A percentile compares a stretch with the other conserved stretches of the same genome.
Conservation (phyloP, 2,888 invertebrate species). For the Drosophila ezoana region DNA sequence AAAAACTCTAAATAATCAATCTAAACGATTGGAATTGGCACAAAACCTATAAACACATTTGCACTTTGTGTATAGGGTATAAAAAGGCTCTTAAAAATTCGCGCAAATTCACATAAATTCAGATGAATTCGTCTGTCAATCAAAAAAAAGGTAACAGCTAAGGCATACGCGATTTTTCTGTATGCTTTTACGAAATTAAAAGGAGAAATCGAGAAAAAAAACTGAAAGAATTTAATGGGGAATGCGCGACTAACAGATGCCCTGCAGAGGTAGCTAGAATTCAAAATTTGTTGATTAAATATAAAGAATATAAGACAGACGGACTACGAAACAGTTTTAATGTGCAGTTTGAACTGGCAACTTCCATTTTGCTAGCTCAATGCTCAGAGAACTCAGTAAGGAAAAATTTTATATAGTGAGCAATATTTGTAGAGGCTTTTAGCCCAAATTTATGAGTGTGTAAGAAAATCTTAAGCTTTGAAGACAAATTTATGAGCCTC, state of each 20-base stretch:
- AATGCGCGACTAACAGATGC: neutral
- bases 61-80: neutral
- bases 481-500: too few relatives aligned
- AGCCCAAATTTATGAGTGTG: too few relatives aligned
- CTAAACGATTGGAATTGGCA: neutral
- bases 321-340: too few relatives aligned
- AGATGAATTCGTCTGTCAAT: conserved; percentile 53
- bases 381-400: too few relatives aligned
- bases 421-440: too few relatives aligned
- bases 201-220: conserved; percentile 2
- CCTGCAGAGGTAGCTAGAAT: neutral
- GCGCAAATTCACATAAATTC: conserved; percentile 37
- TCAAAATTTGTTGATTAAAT: neutral
- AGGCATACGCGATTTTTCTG: conserved; percentile 19
- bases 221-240: neutral
- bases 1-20: too few relatives aligned
- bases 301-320: neutral
- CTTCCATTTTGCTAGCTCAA: too few relatives aligned
- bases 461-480: too few relatives aligned
- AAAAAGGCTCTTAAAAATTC: conserved; percentile 17
- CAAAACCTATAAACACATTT: neutral
- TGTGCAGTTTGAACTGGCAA: too few relatives aligned
- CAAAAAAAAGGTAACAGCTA: conserved; percentile 45
- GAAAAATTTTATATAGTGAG: too few relatives aligned
- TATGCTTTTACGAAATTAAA: conserved; percentile 37